These are phyloP conservation scores for Urocitellus parryii DNA, from an alignment of 2,113 vertebrate species.

Conservation along the genomic window DNA sequence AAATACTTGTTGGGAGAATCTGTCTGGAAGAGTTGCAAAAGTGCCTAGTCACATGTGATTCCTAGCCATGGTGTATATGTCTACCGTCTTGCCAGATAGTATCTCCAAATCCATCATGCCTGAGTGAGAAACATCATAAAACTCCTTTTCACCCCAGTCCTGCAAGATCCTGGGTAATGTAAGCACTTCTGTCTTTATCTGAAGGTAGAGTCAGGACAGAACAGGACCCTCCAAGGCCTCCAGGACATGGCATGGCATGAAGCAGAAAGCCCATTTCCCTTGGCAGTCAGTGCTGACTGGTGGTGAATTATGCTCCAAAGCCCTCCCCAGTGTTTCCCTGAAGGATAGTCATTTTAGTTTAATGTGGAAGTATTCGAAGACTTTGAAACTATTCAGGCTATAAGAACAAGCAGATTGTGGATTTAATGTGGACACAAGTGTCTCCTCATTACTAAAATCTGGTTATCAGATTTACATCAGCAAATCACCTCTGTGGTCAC, in stretches of 20 bases:
- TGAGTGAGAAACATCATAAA: neutral
- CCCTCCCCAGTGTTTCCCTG: neutral
- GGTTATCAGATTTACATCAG: neutral
- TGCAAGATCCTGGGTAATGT: neutral
- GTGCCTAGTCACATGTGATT: neutral
- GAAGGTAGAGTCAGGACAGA: neutral
- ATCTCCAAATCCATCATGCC: neutral
- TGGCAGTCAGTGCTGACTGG: neutral
- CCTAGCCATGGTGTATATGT: neutral
- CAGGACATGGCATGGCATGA: neutral
- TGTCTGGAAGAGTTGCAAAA: neutral
- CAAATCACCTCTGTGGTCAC: neutral
- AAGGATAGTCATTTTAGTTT: neutral
- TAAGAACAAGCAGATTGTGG: slow-evolving; percentile 33
- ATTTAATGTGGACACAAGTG: neutral
- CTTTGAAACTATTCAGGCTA: neutral
- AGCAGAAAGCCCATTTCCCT: neutral
- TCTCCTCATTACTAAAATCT: neutral
- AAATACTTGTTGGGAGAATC: neutral
- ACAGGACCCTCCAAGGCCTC: neutral
- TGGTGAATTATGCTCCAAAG: neutral
- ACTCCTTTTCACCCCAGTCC: neutral
- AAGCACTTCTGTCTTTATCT: neutral
- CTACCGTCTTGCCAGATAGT: neutral
- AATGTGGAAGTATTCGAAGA: neutral